phyloP scores from a whole-genome alignment of 2,797 vertebrate species.

The Tokudaia muenninki region DNA sequence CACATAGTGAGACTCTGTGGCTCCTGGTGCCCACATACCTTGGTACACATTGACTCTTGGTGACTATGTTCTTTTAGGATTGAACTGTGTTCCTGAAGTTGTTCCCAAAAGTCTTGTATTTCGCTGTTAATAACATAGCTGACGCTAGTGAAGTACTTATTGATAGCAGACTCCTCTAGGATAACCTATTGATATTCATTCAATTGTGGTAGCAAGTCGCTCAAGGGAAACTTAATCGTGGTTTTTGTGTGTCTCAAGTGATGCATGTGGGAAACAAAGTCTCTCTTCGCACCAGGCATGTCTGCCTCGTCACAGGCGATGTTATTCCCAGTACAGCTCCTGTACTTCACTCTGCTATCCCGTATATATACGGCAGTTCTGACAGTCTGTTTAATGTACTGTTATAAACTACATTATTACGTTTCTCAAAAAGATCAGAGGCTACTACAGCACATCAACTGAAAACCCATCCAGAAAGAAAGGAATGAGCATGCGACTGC shows the following conservation, averaged over 20 bases:
- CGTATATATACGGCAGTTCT: constrained; percentile 58
- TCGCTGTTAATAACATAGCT: constrained; percentile 38
- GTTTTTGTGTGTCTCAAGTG: background rate
- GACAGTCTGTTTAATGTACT: constrained; percentile 41
- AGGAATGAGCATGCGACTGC: background rate
- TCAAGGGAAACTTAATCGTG: background rate
- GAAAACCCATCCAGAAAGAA: constrained; percentile 34
- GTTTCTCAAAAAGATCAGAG: constrained; percentile 64
- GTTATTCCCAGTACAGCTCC: constrained; percentile 68
- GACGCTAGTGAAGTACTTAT: background rate
- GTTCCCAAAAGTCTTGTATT: background rate
- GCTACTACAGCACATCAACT: background rate
- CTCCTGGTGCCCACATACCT: background rate
- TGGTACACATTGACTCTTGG: background rate
- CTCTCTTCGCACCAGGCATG: constrained; percentile 33
- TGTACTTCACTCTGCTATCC: constrained; percentile 52
- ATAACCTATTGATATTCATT: constrained; percentile 27
- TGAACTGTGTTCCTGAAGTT: constrained; percentile 37
- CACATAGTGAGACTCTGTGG: background rate
- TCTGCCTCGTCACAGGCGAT: constrained; percentile 83
- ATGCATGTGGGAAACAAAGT: constrained; percentile 38
- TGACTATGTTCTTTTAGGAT: background rate
- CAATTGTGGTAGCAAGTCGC: background rate
- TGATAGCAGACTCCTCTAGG: background rate
- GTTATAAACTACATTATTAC: constrained; percentile 69